phyloP scores from a whole-genome alignment of 2,113 vertebrate genomes.

The Stigmatopora nigra region DNA sequence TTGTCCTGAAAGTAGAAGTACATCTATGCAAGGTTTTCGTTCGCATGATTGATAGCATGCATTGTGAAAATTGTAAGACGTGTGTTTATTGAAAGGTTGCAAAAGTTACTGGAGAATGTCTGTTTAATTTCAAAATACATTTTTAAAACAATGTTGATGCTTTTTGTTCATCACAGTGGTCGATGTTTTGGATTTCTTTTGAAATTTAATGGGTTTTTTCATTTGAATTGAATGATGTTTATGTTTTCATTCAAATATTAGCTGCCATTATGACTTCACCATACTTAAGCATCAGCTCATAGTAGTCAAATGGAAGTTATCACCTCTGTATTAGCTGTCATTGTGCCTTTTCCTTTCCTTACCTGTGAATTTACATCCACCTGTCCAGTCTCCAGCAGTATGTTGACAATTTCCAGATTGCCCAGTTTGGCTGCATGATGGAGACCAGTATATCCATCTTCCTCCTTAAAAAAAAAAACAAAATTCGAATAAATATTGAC shows the following conservation, averaged over 20 bases:
- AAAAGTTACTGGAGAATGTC: not conserved
- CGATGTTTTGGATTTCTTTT: too few species aligned
- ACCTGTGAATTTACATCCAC: slow-evolving; percentile 89
- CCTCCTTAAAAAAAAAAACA: slow-evolving; percentile 67
- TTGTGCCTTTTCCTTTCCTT: slow-evolving; percentile 6
- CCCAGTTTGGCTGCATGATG: slow-evolving; percentile 87
- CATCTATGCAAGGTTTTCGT: not conserved
- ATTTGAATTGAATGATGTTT: too few species aligned
- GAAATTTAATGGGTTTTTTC: too few species aligned
- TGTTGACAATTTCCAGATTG: slow-evolving; percentile 78
- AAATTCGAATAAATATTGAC: not conserved
- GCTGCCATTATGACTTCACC: too few species aligned
- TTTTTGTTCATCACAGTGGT: too few species aligned
- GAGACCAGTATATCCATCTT: slow-evolving; percentile 85
- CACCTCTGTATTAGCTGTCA: not conserved
- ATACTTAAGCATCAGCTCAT: not conserved
- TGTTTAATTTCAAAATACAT: not conserved
- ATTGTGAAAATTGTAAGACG: too few species aligned
- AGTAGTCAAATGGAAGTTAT: too few species aligned
- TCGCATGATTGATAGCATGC: not conserved
- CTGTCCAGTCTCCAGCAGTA: slow-evolving; percentile 83
- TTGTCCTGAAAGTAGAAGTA: slow-evolving; percentile 70
- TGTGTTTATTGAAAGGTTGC: not conserved
- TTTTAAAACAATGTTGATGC: too few species aligned
- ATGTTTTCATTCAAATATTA: too few species aligned